Conservation (phyloP, 2,888 invertebrate species). For the Ectemnius cavifrons region DNA sequence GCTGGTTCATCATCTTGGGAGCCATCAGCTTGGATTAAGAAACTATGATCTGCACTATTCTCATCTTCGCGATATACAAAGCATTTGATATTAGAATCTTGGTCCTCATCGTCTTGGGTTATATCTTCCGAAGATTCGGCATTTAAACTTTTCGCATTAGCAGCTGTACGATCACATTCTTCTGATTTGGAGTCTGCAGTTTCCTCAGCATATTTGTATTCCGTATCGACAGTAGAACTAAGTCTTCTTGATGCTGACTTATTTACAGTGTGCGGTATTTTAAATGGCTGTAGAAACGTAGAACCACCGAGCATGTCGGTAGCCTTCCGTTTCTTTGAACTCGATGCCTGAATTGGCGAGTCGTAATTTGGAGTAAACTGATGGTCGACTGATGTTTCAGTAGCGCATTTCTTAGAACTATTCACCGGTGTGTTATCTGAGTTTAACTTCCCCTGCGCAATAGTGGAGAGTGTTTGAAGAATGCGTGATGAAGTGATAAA, state of each 20-base stretch:
- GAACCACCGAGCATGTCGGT: constrained; percentile 62
- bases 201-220: constrained; percentile 32
- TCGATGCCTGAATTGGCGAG: constrained; percentile 41
- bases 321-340: constrained; percentile 71
- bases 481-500: constrained; percentile 74
- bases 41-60: constrained; percentile 68
- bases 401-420: constrained; percentile 33
- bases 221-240: constrained; percentile 4
- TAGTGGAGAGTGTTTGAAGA: constrained; percentile 71
- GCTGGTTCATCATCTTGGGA: constrained; percentile 40
- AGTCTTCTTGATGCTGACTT: constrained; percentile 30
- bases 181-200: constrained; percentile 8
- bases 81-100: constrained; percentile 69
- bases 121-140: constrained; percentile 22
- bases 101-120: constrained; percentile 43
- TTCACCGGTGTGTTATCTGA: constrained; percentile 43
- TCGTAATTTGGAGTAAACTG: constrained; percentile 30
- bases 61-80: constrained; percentile 72
- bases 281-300: constrained; percentile 62
- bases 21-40: constrained; percentile 70
- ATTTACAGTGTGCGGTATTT: constrained; percentile 64
- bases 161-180: constrained; percentile 14
- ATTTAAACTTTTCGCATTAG: constrained; percentile 16
- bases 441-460: constrained; percentile 67
- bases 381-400: constrained; percentile 30